Evolutionary conservation across 2,113 vertebrate genomes (phyloP).

Genomic region (Eudorcas thomsonii): DNA sequence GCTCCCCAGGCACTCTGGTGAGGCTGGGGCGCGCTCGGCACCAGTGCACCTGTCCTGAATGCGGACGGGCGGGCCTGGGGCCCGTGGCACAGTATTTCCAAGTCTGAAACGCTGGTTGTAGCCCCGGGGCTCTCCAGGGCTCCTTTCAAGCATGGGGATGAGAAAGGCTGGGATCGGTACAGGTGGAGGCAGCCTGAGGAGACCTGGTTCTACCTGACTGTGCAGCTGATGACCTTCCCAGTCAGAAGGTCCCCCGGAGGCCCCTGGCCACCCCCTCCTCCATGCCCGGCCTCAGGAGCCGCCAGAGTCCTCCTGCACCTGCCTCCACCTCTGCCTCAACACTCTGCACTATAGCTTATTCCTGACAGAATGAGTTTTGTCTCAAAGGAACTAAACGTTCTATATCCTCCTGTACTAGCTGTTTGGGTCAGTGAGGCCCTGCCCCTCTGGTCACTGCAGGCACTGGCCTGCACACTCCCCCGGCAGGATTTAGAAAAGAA

Average conservation of each 20-base stretch:
- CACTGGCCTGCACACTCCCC: not conserved
- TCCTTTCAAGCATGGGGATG: too few species aligned
- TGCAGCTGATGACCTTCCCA: not conserved
- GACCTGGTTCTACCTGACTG: too few species aligned
- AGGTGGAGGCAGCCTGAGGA: not conserved
- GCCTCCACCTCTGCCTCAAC: not conserved
- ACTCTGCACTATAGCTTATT: not conserved
- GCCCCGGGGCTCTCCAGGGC: not conserved
- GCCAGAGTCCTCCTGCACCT: not conserved
- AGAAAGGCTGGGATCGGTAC: not conserved
- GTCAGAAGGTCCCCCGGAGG: not conserved
- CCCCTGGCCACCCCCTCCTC: accelerated
- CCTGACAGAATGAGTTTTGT: not conserved
- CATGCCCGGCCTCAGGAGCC: not conserved
- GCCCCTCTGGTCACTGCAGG: not conserved
- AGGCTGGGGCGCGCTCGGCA: not conserved
- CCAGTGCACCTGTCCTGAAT: accelerated
- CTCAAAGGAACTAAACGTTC: not conserved
- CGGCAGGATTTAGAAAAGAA: accelerated
- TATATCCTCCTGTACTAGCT: not conserved
- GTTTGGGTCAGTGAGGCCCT: not conserved
- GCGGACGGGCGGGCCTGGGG: not conserved
- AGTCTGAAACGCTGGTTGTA: not conserved
- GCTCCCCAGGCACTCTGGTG: not conserved
- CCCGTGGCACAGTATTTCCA: not conserved